Base-by-base conservation (phyloP, 2,888 invertebrate species). In the Mellilla xanthometata region DNA sequence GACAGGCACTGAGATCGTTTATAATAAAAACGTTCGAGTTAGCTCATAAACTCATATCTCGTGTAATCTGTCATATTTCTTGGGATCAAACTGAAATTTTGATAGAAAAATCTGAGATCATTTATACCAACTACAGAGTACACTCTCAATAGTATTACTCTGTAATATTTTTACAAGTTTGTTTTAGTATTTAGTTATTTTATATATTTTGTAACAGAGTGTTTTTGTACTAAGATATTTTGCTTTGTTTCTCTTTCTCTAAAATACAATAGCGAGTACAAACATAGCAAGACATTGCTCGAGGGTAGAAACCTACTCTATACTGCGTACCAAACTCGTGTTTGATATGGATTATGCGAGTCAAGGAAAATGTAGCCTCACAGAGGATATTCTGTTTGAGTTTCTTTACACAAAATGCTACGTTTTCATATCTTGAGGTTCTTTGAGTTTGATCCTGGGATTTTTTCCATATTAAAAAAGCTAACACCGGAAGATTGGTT, bases 311-410 rank as follows among this genome's bases (percentile, higher is more conserved):
- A 36, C 12, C 24, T 12, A 52, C 47, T n/a, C n/a, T n/a, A n/a
- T n/a, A 57, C 47, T 35, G 48, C 54, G 50, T 62, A 55, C 15
- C n/a, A n/a, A 19, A 19, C 15, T 24, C 24, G 3, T 24, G n/a
- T 67, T 65, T 62, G 52, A 64, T 64, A 69, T 55, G 67, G 61
- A 68, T 66, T 68, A 71, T 62, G 61, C 56, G 62, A 70, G 65
- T 64, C 58, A 62, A 65, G 56, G 63, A 66, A 71, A 76, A 72
- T 68, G 52, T 68, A 65, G 58, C 62, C 64, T 57, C 51, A 49
- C 29, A 36, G 55, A 47, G 46, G 51, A 62, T 59, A 60, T 68
- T 70, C 49, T 65, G 59, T 70, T 65, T 60, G 62, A 64, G 64
- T 59, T 64, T 55, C 59, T 69, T 62, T 61, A 58, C 59, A 66